phyloP scores from a whole-genome alignment of 2,113 vertebrate genomes.

The Tachuris rubrigastra region DNA sequence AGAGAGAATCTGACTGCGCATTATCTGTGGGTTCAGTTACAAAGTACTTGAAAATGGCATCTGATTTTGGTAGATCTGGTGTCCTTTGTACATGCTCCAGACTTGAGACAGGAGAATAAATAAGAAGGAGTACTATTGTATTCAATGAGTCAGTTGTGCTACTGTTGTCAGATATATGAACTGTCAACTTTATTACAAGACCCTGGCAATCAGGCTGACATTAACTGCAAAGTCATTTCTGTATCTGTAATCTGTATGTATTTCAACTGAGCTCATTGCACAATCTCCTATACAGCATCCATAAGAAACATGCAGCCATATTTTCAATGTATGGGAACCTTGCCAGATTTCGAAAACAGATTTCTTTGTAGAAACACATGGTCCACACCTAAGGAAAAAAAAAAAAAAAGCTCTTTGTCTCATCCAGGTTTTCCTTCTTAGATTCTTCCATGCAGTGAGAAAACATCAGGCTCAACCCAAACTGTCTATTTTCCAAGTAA shows the following conservation, averaged over 20 bases:
- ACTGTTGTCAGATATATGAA: not conserved
- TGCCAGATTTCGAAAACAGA: not conserved
- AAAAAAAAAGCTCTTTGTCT: not conserved
- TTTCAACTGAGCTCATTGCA: not conserved
- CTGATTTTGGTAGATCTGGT: not conserved
- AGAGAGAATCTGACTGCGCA: not conserved
- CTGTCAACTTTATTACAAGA: not conserved
- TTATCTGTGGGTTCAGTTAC: not conserved
- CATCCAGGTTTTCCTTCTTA: not conserved
- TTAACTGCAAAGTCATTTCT: not conserved
- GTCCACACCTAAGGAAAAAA: not conserved
- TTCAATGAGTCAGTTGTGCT: not conserved
- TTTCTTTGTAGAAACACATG: not conserved
- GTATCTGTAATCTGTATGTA: not conserved
- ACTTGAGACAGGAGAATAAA: not conserved
- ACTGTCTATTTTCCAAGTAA: not conserved
- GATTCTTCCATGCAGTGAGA: not conserved
- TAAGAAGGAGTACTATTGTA: not conserved
- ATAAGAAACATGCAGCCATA: not conserved
- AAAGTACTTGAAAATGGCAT: not conserved
- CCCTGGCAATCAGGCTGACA: not conserved
- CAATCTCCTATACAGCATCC: not conserved
- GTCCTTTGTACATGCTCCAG: accelerated
- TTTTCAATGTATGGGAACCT: not conserved
- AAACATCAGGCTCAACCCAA: not conserved